phyloP scores from a whole-genome alignment of 2,113 vertebrate species.

The Prochilodus magdalenae region DNA sequence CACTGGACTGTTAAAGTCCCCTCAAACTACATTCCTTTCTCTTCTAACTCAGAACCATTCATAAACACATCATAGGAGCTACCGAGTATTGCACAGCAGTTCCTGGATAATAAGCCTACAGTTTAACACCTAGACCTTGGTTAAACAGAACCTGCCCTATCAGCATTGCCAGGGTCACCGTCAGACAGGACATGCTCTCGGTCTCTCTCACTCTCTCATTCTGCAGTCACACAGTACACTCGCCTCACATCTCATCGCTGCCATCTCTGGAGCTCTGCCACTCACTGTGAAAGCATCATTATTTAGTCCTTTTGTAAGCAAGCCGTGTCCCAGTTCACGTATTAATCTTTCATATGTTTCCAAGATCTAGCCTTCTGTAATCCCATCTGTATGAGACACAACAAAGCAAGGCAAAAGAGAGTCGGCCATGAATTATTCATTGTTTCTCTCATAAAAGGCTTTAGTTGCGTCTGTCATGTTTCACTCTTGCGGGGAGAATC shows the following conservation, averaged over 20 bases:
- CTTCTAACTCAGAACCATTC: background rate
- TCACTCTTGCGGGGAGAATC: slow-evolving; percentile 77
- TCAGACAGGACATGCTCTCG: background rate
- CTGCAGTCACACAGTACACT: slow-evolving; percentile 24
- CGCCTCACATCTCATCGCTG: slow-evolving; percentile 57
- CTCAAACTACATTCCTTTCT: background rate
- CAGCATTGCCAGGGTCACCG: background rate
- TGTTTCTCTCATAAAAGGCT: slow-evolving; percentile 79
- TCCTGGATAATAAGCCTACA: background rate
- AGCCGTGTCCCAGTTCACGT: slow-evolving; percentile 79
- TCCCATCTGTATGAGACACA: slow-evolving; percentile 83
- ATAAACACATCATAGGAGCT: background rate
- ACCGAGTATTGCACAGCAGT: background rate
- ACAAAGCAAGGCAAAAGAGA: slow-evolving; percentile 78
- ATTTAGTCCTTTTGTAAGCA: slow-evolving; percentile 83
- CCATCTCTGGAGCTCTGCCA: slow-evolving; percentile 66
- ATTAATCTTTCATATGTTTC: slow-evolving; percentile 86
- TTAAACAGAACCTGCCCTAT: slow-evolving; percentile 25
- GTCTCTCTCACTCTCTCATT: slow-evolving; percentile 30
- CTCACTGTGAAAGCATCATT: slow-evolving; percentile 80
- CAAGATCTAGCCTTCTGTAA: slow-evolving; percentile 82
- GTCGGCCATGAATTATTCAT: slow-evolving; percentile 79
- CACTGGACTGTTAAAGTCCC: background rate
- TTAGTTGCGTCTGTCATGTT: slow-evolving; percentile 81
- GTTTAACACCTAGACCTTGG: slow-evolving; percentile 14